Evolutionary conservation across 1,140 invertebrate species (phyloP).

Genomic region (Bombus superbus): DNA sequence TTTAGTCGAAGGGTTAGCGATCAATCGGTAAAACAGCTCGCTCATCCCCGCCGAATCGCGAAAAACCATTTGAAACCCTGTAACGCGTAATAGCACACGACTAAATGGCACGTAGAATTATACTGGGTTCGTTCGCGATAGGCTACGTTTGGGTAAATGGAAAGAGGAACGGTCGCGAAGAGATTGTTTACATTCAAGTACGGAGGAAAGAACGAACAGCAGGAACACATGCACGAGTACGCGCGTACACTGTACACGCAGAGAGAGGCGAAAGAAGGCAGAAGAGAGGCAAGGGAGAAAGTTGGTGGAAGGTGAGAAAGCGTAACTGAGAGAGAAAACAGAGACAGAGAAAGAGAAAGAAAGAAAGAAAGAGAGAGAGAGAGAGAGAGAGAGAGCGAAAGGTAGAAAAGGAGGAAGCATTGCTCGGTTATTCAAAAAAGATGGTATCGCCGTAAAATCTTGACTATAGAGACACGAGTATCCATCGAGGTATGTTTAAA

Average conservation of each 20-base stretch:
- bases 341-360: not conserved
- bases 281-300: no score
- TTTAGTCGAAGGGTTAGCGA: not conserved
- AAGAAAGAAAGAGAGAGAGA: not conserved
- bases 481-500: slow-evolving; percentile 7
- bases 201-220: not conserved
- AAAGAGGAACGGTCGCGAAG: not conserved
- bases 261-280: not conserved
- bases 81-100: slow-evolving; percentile 55
- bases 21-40: no score
- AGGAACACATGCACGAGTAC: not conserved
- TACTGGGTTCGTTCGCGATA: slow-evolving; percentile 43
- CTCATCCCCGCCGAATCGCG: slow-evolving; percentile 32
- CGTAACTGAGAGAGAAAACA: not conserved
- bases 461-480: slow-evolving; percentile 3
- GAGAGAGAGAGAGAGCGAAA: not conserved
- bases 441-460: not conserved
- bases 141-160: not conserved
- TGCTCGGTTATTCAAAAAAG: not conserved
- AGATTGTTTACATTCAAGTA: not conserved
- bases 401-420: not conserved
- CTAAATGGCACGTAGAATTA: slow-evolving; percentile 45
- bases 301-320: not conserved
- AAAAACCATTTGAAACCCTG: slow-evolving; percentile 63
- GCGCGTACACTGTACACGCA: not conserved